These are phyloP conservation scores for Calyptomena viridis DNA, from an alignment of 2,113 vertebrate genomes.

Conservation along the genomic window DNA sequence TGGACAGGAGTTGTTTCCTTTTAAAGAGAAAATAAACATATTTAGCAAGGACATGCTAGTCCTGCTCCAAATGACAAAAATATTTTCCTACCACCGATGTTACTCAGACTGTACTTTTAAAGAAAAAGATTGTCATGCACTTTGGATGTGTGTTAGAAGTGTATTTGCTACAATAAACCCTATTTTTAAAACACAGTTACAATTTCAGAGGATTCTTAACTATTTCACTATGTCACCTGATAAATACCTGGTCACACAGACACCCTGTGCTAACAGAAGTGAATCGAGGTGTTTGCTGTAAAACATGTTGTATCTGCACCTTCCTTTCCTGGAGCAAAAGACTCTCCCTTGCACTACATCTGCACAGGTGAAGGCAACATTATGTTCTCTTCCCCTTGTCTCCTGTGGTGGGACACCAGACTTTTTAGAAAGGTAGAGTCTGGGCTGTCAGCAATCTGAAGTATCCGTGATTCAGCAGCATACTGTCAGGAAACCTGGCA, in stretches of 20 bases:
- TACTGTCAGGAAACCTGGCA: background rate
- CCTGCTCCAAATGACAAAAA: background rate
- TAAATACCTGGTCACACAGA: background rate
- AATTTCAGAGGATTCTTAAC: background rate
- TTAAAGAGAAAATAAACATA: background rate
- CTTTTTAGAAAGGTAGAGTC: background rate
- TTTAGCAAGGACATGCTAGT: background rate
- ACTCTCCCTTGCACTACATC: background rate
- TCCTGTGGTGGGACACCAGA: background rate
- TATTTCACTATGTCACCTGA: background rate
- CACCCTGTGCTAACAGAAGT: background rate
- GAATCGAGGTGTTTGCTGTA: background rate
- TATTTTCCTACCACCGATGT: background rate
- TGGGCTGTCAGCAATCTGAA: background rate
- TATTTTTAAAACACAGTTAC: background rate
- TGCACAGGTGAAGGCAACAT: background rate
- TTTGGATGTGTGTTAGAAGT: background rate
- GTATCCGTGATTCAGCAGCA: background rate
- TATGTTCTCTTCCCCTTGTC: background rate
- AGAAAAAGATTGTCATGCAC: background rate
- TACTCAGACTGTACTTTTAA: background rate
- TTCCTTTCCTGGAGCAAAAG: background rate
- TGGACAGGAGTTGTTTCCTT: background rate
- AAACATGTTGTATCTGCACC: background rate
- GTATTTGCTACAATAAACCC: background rate